Conservation (phyloP, 1,140 invertebrate genomes). For the Brachionus asplanchnoidis region DNA sequence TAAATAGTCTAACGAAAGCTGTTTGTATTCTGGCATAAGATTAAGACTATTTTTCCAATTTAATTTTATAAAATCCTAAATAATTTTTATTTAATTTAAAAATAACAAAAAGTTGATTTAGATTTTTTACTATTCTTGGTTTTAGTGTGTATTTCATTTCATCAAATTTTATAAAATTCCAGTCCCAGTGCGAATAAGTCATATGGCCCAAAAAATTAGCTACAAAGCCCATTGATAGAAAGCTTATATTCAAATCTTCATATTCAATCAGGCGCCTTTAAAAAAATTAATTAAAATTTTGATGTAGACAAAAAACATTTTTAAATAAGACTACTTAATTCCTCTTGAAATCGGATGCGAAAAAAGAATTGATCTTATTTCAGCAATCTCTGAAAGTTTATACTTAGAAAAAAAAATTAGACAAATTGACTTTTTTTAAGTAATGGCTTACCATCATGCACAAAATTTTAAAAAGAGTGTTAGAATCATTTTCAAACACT, state of each 20-base stretch:
- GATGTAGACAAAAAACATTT: neutral
- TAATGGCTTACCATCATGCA: neutral
- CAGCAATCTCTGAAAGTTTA: neutral
- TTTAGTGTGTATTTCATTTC: neutral
- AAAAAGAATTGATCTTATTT: conserved; percentile 10
- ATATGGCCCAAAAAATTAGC: conserved; percentile 9
- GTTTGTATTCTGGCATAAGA: neutral
- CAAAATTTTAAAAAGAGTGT: neutral
- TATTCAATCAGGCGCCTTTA: neutral
- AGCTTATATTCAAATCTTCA: conserved; percentile 4
- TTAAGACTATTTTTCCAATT: neutral
- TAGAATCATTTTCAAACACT: neutral
- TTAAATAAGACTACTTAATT: neutral
- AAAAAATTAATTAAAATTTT: neutral
- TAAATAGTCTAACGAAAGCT: neutral
- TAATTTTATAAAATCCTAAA: conserved; percentile 4
- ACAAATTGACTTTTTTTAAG: neutral
- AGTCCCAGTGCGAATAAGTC: neutral
- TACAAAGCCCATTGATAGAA: conserved; percentile 1
- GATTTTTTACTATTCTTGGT: neutral
- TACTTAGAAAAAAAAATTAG: neutral
- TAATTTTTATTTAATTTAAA: neutral
- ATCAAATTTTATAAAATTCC: conserved; percentile 11
- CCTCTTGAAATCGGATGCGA: neutral
- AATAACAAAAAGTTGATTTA: neutral